phyloP scores from a whole-genome alignment of 2,888 invertebrate genomes.

The Sarcophaga rosellei region DNA sequence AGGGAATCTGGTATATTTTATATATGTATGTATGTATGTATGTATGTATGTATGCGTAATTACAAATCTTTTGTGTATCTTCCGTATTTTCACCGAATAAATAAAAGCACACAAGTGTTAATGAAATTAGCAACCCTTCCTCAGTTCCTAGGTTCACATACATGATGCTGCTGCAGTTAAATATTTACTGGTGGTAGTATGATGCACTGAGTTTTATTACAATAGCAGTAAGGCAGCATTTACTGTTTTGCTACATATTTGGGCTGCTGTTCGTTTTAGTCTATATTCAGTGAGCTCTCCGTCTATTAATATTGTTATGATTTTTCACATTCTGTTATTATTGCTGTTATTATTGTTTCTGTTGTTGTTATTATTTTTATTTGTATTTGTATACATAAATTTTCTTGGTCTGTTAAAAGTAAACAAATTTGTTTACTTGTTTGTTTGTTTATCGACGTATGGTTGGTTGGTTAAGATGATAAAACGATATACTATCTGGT shows the following conservation, averaged over 20 bases:
- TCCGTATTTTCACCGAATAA: slow-evolving; percentile 60
- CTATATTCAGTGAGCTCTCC: not conserved
- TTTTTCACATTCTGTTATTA: slow-evolving; percentile 30
- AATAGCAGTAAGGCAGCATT: not conserved
- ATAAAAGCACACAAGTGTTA: slow-evolving; percentile 63
- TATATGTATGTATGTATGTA: not conserved
- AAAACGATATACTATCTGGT: not conserved
- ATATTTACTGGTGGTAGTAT: not conserved
- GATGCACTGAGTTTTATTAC: slow-evolving; percentile 51
- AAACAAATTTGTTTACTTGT: slow-evolving; percentile 49
- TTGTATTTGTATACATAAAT: slow-evolving; percentile 37
- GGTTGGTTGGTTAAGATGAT: not conserved
- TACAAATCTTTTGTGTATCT: slow-evolving; percentile 30
- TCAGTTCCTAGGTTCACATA: not conserved
- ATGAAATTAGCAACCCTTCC: slow-evolving; percentile 68
- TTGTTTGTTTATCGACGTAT: not conserved
- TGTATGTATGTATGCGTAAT: slow-evolving; percentile 1
- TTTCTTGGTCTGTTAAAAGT: slow-evolving; percentile 56
- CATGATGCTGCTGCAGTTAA: too few species aligned
- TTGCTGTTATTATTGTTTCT: not conserved
- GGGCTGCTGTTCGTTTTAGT: slow-evolving; percentile 14
- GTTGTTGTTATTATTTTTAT: not conserved
- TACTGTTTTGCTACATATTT: not conserved
- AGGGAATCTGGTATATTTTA: too few species aligned
- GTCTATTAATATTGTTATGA: slow-evolving; percentile 37